Base-by-base conservation (phyloP, 2,888 invertebrate species). In the Leptopilina myrica region DNA sequence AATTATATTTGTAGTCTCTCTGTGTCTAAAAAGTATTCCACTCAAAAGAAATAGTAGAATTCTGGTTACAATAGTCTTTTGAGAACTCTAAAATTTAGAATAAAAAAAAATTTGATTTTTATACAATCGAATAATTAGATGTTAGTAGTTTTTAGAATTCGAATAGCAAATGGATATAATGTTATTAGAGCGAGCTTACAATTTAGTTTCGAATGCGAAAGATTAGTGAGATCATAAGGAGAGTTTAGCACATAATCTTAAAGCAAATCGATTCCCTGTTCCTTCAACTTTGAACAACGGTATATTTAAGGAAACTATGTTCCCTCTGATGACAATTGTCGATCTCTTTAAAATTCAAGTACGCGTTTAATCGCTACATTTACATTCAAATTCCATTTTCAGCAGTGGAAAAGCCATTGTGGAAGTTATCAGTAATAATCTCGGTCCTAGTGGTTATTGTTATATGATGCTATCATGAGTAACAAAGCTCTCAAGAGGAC, bases 351-450 rank as follows among this genome's bases (percentile, higher is more conserved):
- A 12, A 49, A 69, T 69, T 49, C 49, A 69, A 46, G 69, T 26
- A 14, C 26, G 69, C 69, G 26, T 53, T 69, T 49, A 49, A 69
- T 69, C 26, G 69, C 14, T 26, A 46, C 46, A 69, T 69, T 69
- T 53, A 69, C 69, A 69, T 69, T 46, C 26, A 69, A 69, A 69
- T 46, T 26, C 53, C 69, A 69, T 69, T 69, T 26, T 7, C 49
- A 67, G 49, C 20, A 46, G 49, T 69, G 14, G 69, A 67, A 67
- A 67, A 11, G 46, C 46, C 11, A 11, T 20, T 11, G 9, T 26
- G 49, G 26, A 69, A 69, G 53, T 49, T 69, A 69, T 69, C 69
- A 53, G 69, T 46, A 69, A 69, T 69, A 69, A 69, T 69, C 69
- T 69, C 14, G 49, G 49, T 20, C 26, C 49, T 14, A 69, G 69